Evolutionary conservation across 2,797 vertebrate species (phyloP), one percentile per base, ranked within the genome.

Genomic region (Helicolenus hilgendorfi): DNA sequence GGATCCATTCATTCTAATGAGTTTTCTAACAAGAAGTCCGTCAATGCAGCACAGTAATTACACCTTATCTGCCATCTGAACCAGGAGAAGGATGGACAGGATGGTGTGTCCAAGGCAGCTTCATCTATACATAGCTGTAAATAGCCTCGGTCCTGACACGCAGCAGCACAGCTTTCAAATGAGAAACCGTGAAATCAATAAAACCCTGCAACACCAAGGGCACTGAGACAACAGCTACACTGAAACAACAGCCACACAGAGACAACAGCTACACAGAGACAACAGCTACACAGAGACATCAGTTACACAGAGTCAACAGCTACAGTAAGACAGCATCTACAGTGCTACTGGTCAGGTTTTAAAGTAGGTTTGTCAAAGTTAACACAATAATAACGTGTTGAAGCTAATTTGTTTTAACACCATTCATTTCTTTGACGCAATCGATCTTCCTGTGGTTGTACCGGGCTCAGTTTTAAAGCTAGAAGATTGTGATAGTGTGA

Each of bases 101-200:
- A 91, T 77, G 84, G 77, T 85, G 83, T 55, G 81, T 88, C 86
- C 86, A 84, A 94, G 90, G 94, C 84, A 67, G 76, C 84, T 77
- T 56, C 70, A 60, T 83, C 94, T 94, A 95, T 88, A 95, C 89
- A 95, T 95, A 92, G 96, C 92, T 65, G 67, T 95, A 96, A 94
- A 97, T 92, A 91, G 89, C 88, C 83, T 91, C 27, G 41, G 72
- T 68, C 86, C 89, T 88, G 89, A 94, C 86, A 85, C 78, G 9
- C 62, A 75, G 81, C 77, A 70, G 72, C 88, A 86, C 82, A 76
- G 93, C 83, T 82, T 94, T 92, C 78, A 92, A 95, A 96, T 95
- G 87, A 94, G 88, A 94, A 91, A 87, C 69, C 13, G 27, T 77
- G 38, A 86, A 92, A 97, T 97, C 95, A 76, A 97, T 97, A 90